Base-by-base conservation (phyloP, 2,888 invertebrate species). In the Plagiodera versicolora region DNA sequence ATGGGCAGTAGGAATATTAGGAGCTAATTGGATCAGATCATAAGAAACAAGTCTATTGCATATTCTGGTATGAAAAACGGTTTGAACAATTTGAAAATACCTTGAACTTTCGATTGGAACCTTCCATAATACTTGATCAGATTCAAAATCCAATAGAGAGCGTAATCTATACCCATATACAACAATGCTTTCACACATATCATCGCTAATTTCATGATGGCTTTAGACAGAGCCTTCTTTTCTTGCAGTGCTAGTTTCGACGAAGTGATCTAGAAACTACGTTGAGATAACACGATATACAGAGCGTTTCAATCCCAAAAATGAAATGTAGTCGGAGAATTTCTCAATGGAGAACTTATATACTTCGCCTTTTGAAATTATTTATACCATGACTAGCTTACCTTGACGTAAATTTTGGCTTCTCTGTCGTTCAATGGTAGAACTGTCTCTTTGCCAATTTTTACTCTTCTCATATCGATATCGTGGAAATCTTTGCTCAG, bases 81-180 rank as follows among this genome's bases (percentile, higher is more conserved):
- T n/a, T n/a, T n/a, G n/a, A n/a, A n/a, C n/a, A n/a, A n/a, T 24
- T 5, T 24, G 14, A n/a, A 28, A 5, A 35, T 73, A 81, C 82
- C 75, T 71, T 82, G 78, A 18, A 83, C 70, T 57, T 80, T 81
- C 1, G 80, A 78, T 67, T 82, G 81, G 64, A 81, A 79, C 60
- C 78, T 76, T 61, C 83, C 83, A 77, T 85, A 74, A 70, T 79
- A 77, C 63, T 81, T 69, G 70, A 85, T 81, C 74, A 80, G 65
- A 81, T 78, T 79, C 53, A 95, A 77, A n/a, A 94, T 82, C 89
- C 92, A 92, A 75, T 85, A 93, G 0, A 95, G 79, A 18, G 88
- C 85, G 75, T 90, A 92, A 78, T 95, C 95, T 1, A 88, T 85
- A 17, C 86, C 79, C 74, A 95, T 87, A 72, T 92, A 89, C 48